Evolutionary conservation across 1,140 invertebrate species (phyloP), one percentile per base, ranked within the genome.

Genomic region (Sogatella furcifera): DNA sequence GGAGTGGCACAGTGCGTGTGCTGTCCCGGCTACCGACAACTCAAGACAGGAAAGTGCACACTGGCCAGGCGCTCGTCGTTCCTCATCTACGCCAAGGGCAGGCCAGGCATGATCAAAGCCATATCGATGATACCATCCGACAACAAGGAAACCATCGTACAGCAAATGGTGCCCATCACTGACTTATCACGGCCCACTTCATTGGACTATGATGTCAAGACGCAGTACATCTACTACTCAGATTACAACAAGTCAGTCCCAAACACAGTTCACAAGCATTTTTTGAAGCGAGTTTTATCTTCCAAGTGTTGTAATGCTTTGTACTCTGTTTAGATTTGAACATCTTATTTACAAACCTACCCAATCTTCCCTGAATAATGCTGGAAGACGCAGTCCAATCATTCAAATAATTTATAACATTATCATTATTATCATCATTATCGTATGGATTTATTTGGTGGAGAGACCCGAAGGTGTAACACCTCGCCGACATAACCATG

Each of bases 1-100:
- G n/a, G n/a, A n/a, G 22, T 78, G 52, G 79, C 76, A 59, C 80
- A 80, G 60, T 92, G 89, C 73, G 65, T 84, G 31, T 90, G 89
- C 69, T 74, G 78, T 42, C 77, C 84, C 61, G 88, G 88, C 14
- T 89, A 81, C 73, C 75, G 76, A 56, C 74, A 83, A 34, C 71
- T 73, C 31, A 76, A 77, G 21, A 77, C 72, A 64, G 78, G 73
- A 42, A 76, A 78, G 66, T 87, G 85, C 73, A 70, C 67, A 80
- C 78, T 71, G 38, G 71, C 73, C 3, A 76, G 74, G 15, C 71
- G 74, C 55, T 65, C 76, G 13, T 74, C 77, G 53, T 86, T 86
- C 67, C 66, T 89, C 13, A 69, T 89, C 10, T 81, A 84, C 64
- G 77, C 77, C 2, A 84, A 84, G 69, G 79, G 76, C 55, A 73